Conservation (phyloP, 2,113 vertebrate species). For the Callipepla squamata region DNA sequence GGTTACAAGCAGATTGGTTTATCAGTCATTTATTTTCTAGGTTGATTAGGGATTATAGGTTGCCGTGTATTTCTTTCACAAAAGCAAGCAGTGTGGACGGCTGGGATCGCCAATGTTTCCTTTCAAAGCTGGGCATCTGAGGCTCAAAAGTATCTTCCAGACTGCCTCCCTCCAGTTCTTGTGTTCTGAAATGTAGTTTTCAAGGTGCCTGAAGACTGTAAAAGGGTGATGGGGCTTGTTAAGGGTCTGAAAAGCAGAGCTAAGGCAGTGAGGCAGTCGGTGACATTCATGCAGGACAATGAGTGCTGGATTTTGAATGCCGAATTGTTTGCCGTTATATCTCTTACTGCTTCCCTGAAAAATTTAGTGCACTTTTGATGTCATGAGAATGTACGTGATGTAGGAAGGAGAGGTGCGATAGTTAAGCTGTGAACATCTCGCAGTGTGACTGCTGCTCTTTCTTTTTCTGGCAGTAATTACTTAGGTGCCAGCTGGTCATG, state of each 20-base stretch:
- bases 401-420: not conserved
- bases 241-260: not conserved
- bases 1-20: conserved; percentile 70
- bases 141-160: not conserved
- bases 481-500: not conserved
- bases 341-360: not conserved
- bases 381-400: accelerated
- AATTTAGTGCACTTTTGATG: not conserved
- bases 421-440: not conserved
- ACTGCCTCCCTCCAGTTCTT: not conserved
- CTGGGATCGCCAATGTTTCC: not conserved
- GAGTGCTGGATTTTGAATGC: not conserved
- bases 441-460: not conserved
- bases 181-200: not conserved
- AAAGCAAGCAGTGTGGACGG: not conserved
- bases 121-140: not conserved
- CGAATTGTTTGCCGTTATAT: not conserved
- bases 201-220: not conserved
- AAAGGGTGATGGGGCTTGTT: not conserved
- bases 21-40: conserved; percentile 71
- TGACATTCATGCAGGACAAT: not conserved
- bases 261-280: not conserved
- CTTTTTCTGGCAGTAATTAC: not conserved
- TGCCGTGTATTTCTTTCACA: conserved; percentile 15
- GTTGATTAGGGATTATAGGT: conserved; percentile 71